Evolutionary conservation across 2,113 vertebrate species (phyloP).

Genomic region (Crotalus helleri): DNA sequence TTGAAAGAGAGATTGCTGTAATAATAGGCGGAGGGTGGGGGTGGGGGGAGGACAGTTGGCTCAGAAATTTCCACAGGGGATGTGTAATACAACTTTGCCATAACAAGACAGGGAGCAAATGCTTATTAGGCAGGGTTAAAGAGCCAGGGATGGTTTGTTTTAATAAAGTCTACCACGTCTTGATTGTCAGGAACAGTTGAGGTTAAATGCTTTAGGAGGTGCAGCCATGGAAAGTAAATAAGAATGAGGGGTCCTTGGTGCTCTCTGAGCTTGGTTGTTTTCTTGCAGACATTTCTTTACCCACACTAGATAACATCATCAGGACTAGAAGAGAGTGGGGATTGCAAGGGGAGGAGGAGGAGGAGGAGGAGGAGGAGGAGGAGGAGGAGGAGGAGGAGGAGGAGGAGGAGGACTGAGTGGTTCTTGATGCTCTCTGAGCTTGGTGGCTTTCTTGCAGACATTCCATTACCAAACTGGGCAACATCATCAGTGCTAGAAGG

Average conservation of each 20-base stretch:
- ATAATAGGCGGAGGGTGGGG: slow-evolving; percentile 2
- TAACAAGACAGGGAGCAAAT: slow-evolving; percentile 47
- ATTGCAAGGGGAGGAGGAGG: neutral
- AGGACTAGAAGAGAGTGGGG: neutral
- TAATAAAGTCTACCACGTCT: slow-evolving; percentile 57
- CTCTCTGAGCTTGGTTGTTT: neutral
- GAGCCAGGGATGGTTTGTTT: slow-evolving; percentile 47
- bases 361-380: no score
- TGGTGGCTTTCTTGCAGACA: no score
- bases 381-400: no score
- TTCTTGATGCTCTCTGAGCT: no score
- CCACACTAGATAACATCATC: neutral
- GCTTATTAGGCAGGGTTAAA: slow-evolving; percentile 57
- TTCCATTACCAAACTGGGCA: no score
- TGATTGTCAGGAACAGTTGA: slow-evolving; percentile 56
- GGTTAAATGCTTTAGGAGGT: slow-evolving; percentile 51
- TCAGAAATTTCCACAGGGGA: slow-evolving; percentile 25
- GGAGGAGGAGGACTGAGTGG: no score
- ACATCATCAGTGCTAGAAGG: neutral
- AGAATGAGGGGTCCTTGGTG: neutral
- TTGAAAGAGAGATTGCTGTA: neutral
- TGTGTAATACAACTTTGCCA: slow-evolving; percentile 44
- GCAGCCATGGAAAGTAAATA: neutral
- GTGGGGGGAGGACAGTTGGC: slow-evolving; percentile 28
- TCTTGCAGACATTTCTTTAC: neutral